Percentiles rank a stretch among this genome's conserved stretches.
Conservation (phyloP, 1,140 invertebrate species). For the Glossosoma conforme region DNA sequence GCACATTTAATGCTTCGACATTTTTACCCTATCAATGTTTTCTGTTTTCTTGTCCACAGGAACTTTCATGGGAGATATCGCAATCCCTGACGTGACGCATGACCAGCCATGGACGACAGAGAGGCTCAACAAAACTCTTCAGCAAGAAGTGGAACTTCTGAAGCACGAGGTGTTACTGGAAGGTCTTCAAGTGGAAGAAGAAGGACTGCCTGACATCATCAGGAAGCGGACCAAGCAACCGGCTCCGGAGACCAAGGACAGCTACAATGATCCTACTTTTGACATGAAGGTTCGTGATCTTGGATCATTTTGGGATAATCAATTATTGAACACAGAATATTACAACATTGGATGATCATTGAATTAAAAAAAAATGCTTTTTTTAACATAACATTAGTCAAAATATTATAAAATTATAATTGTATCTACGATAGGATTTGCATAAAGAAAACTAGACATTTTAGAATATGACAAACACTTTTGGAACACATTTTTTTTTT, state of each 20-base stretch:
- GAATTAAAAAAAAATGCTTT: slow-evolving; percentile 8
- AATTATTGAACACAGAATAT: not conserved
- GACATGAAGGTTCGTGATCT: slow-evolving; percentile 38
- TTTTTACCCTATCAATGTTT: too few relatives aligned
- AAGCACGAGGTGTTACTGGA: slow-evolving; percentile 74
- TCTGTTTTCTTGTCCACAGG: slow-evolving; percentile 52
- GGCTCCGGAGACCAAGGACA: slow-evolving; percentile 42
- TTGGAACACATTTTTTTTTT: too few relatives aligned
- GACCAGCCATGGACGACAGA: slow-evolving; percentile 50
- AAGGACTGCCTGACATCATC: slow-evolving; percentile 66
- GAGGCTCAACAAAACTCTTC: slow-evolving; percentile 59
- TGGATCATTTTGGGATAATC: too few relatives aligned
- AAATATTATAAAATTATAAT: too few relatives aligned
- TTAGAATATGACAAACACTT: too few relatives aligned
- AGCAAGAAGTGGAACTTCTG: slow-evolving; percentile 69
- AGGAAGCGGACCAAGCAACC: slow-evolving; percentile 61
- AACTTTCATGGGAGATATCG: slow-evolving; percentile 76
- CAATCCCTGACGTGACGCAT: slow-evolving; percentile 61
- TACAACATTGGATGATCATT: too few relatives aligned
- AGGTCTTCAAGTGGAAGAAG: slow-evolving; percentile 75
- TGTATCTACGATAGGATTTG: too few relatives aligned
- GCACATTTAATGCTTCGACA: too few relatives aligned
- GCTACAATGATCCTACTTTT: slow-evolving; percentile 50
- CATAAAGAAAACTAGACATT: too few relatives aligned
- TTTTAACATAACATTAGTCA: too few relatives aligned